Conservation (phyloP, 2,113 vertebrate genomes). For the Coryphaenoides rupestris region DNA sequence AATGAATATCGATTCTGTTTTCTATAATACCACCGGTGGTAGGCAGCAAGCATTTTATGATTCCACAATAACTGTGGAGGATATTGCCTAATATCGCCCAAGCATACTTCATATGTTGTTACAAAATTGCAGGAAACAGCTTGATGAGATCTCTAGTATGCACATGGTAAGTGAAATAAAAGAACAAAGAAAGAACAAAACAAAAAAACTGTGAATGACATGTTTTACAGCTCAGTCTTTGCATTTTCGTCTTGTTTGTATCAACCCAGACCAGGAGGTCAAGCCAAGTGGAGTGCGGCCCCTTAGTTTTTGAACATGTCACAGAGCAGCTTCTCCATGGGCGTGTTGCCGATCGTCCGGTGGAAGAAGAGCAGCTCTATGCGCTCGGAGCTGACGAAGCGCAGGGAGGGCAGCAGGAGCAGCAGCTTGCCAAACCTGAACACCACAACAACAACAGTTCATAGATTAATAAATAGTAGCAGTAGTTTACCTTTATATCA, state of each 20-base stretch:
- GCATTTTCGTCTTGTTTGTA: neutral
- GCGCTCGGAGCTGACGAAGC: conserved; percentile 87
- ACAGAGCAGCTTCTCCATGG: conserved; percentile 92
- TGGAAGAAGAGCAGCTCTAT: conserved; percentile 95
- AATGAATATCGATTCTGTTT: neutral
- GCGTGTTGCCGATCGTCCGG: conserved; percentile 88
- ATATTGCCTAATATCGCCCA: too few relatives aligned
- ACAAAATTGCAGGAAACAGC: conserved; percentile 21
- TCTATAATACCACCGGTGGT: conserved; percentile 27
- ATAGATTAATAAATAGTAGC: neutral
- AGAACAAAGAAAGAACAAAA: conserved; percentile 4
- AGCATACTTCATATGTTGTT: too few relatives aligned
- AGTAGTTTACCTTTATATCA: neutral
- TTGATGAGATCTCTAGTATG: conserved; percentile 42
- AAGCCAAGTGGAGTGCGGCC: neutral
- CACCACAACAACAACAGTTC: neutral
- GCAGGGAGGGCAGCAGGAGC: conserved; percentile 86
- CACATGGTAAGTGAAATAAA: neutral
- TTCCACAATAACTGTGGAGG: too few relatives aligned
- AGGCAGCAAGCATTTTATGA: conserved; percentile 31
- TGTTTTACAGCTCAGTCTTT: conserved; percentile 1
- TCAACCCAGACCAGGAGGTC: neutral
- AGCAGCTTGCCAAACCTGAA: conserved; percentile 92
- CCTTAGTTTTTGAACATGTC: conserved; percentile 92
- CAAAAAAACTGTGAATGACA: conserved; percentile 13